Evolutionary conservation across 2,797 vertebrate species (phyloP), one percentile per base, ranked within the genome.

Genomic region (Onychomys arenicola): DNA sequence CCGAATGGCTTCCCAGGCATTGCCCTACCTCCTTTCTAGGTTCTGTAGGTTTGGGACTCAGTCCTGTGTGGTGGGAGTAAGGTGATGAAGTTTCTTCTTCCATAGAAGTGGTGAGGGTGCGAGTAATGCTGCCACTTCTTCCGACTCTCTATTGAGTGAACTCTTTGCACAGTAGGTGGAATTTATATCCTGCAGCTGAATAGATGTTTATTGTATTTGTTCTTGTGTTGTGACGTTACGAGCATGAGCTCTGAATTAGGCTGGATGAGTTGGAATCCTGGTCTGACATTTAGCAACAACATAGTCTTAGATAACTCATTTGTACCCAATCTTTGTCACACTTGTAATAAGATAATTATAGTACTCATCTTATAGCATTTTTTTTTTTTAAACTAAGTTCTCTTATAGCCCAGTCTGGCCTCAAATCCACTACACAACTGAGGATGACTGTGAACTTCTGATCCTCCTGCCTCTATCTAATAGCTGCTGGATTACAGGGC

Each of bases 1-100:
- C 67, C 85, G 84, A 95, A 61, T 78, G 23, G 11, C 82, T 63
- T 94, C 34, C 11, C 37, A 89, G 75, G 34, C 34, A 61, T 92
- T 92, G n/a, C 2, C 14, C 12, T 43, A 5, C 37, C 37, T 0
- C 27, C 2, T 13, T 10, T 49, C 21, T 6, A 55, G 71, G 23
- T 81, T 96, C 95, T 37, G 93, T 73, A 69, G 81, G 78, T 69
- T 73, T 81, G 29, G 91, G 25, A 88, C 37, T 88, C 46, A 71
- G 23, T 90, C 71, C 71, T 90, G 43, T 83, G 37, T 77, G 37
- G 29, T n/a, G 90, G 32, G 65, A 76, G 32, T 23, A 80, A 40
- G 17, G 6, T 65, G n/a, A 76, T 87, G 17, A 29, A 32, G 1
- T 95, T 94, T 96, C 40, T 34, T 87, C 87, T 67, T 89, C 61